Conservation (phyloP, 2,797 vertebrate species). For the Petrocephalus schoutedeni region DNA sequence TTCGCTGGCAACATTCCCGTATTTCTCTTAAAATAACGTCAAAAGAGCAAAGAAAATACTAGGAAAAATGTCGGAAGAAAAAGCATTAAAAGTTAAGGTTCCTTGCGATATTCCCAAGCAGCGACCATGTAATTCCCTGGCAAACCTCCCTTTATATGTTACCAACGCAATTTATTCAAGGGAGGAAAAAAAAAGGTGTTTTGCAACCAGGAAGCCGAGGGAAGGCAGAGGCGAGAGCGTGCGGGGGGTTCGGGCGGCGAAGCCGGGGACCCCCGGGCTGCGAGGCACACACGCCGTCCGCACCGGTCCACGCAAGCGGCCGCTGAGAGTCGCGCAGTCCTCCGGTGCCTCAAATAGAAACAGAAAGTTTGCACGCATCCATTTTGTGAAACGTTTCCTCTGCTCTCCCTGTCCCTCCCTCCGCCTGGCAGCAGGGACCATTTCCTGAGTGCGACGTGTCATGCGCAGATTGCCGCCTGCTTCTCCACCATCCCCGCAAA, state of each 20-base stretch:
- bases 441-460: background rate
- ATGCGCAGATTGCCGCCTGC: background rate
- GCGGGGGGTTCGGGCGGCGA: background rate
- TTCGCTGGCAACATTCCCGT: background rate
- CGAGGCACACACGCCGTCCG: background rate
- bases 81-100: background rate
- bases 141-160: background rate
- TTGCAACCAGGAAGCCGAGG: slow-evolving; percentile 22
- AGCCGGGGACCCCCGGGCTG: background rate
- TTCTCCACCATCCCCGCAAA: background rate
- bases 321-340: background rate
- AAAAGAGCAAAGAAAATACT: background rate
- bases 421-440: background rate
- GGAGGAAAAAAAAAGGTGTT: background rate
- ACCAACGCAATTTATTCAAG: background rate
- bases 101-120: no score
- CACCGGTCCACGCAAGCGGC: no score
- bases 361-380: slow-evolving; percentile 21
- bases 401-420: background rate
- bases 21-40: background rate
- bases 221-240: background rate
- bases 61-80: background rate
- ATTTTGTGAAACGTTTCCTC: slow-evolving; percentile 9
- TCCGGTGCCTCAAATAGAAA: slow-evolving; percentile 11
- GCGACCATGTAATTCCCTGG: background rate